A percentile compares a stretch with the other conserved stretches of the same genome.
Evolutionary conservation across 2,888 invertebrate species (phyloP).

Genomic region (Thymelicus sylvestris): DNA sequence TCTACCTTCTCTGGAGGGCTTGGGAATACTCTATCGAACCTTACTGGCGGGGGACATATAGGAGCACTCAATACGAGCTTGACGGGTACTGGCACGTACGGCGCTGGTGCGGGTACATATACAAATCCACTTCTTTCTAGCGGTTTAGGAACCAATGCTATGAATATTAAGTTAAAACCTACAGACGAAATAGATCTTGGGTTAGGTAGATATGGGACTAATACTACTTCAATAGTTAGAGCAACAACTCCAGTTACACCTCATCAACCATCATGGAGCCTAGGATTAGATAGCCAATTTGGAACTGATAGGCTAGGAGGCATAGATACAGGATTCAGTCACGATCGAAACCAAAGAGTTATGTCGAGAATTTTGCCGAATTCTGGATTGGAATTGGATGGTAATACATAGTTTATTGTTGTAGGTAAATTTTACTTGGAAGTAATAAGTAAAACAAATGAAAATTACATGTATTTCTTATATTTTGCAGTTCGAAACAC

Average conservation of each 20-base stretch:
- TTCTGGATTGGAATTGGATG: constrained; percentile 77
- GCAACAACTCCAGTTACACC: constrained; percentile 87
- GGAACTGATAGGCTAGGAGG: constrained; percentile 84
- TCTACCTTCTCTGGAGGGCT: constrained; percentile 72
- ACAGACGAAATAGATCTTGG: constrained; percentile 90
- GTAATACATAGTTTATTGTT: constrained; percentile 51
- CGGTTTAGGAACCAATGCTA: constrained; percentile 83
- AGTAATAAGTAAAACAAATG: neutral
- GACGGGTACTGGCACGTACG: constrained; percentile 68
- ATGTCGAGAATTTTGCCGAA: constrained; percentile 82
- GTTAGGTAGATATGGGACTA: constrained; percentile 82
- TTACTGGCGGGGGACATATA: constrained; percentile 72
- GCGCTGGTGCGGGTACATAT: constrained; percentile 81
- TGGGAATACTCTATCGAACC: constrained; percentile 71
- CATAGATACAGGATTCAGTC: constrained; percentile 84
- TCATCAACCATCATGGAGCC: constrained; percentile 83
- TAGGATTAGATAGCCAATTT: constrained; percentile 86
- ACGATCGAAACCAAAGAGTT: constrained; percentile 84
- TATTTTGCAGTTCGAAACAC: constrained; percentile 74
- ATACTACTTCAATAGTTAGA: constrained; percentile 74
- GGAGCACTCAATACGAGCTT: constrained; percentile 74
- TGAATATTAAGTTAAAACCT: constrained; percentile 88
- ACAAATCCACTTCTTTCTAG: constrained; percentile 87
- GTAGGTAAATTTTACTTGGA: constrained; percentile 22
- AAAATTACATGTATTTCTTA: constrained; percentile 19